Percentiles rank a stretch among this genome's conserved stretches.
phyloP scores from a whole-genome alignment of 2,113 vertebrate species.

The Amblyopsis rosae region DNA sequence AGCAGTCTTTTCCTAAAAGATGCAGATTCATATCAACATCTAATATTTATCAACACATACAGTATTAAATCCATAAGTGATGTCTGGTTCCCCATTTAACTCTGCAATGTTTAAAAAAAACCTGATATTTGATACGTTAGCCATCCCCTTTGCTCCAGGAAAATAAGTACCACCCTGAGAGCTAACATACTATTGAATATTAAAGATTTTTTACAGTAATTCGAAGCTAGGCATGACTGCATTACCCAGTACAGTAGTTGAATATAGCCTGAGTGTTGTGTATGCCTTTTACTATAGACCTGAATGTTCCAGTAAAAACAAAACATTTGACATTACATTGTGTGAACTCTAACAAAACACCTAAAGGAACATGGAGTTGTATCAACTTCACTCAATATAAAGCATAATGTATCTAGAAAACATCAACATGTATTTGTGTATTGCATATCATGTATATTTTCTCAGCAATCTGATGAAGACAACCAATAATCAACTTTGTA shows the following conservation, averaged over 20 bases:
- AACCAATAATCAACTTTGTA: too few species aligned
- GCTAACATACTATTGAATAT: constrained; percentile 32
- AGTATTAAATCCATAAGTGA: constrained; percentile 1
- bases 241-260: constrained; percentile 69
- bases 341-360: constrained; percentile 36
- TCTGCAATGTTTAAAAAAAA: not conserved
- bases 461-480: too few species aligned
- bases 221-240: constrained; percentile 48
- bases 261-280: constrained; percentile 65
- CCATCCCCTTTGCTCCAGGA: not conserved
- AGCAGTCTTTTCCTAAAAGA: constrained; percentile 15
- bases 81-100: constrained; percentile 6
- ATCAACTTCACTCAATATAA: constrained; percentile 10
- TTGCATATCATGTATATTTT: too few species aligned
- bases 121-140: not conserved
- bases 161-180: constrained; percentile 23
- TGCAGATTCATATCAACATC: not conserved
- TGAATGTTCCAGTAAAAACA: constrained; percentile 42
- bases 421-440: too few species aligned
- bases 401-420: too few species aligned
- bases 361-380: constrained; percentile 22
- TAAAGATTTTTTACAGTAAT: constrained; percentile 25
- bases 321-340: constrained; percentile 32
- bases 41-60: not conserved
- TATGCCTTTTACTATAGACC: constrained; percentile 44